Percentiles rank a stretch among this genome's conserved stretches.
Conservation (phyloP, 2,888 invertebrate species). For the Chelonus formosanus region DNA sequence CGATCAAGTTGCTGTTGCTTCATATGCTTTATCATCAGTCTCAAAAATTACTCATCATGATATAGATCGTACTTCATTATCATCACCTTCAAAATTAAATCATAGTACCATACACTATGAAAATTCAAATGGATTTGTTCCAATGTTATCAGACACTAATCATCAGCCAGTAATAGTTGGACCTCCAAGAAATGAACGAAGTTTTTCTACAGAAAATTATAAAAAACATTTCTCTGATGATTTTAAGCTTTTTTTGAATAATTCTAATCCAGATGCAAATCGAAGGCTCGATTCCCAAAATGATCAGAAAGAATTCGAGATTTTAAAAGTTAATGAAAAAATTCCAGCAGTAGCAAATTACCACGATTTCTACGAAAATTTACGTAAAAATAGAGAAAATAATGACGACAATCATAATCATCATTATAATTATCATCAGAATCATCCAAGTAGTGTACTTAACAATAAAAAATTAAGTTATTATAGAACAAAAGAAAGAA, state of each 20-base stretch:
- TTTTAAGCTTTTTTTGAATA: conserved; percentile 51
- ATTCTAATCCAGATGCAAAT: conserved; percentile 45
- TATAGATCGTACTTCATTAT: background rate
- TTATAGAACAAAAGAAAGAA: conserved; percentile 39
- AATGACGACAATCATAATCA: background rate
- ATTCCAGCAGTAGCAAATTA: conserved; percentile 60
- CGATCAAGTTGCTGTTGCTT: conserved; percentile 58
- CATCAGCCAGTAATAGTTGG: background rate
- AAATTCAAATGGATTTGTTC: conserved; percentile 58
- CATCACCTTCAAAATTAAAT: conserved; percentile 9
- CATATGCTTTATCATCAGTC: conserved; percentile 42
- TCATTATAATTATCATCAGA: no score
- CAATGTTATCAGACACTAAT: conserved; percentile 41
- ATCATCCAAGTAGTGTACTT: conserved; percentile 17
- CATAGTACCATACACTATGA: conserved; percentile 48
- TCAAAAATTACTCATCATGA: conserved; percentile 30
- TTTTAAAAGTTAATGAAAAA: conserved; percentile 58
- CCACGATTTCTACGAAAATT: conserved; percentile 53
- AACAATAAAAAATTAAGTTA: conserved; percentile 16
- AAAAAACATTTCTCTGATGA: conserved; percentile 49
- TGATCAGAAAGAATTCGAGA: conserved; percentile 55
- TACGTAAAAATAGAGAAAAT: conserved; percentile 37
- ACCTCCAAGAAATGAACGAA: conserved; percentile 8
- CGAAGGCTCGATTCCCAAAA: conserved; percentile 53
- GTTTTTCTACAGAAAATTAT: background rate